phyloP scores from a whole-genome alignment of 2,888 invertebrate species.

The Plebejus argus region DNA sequence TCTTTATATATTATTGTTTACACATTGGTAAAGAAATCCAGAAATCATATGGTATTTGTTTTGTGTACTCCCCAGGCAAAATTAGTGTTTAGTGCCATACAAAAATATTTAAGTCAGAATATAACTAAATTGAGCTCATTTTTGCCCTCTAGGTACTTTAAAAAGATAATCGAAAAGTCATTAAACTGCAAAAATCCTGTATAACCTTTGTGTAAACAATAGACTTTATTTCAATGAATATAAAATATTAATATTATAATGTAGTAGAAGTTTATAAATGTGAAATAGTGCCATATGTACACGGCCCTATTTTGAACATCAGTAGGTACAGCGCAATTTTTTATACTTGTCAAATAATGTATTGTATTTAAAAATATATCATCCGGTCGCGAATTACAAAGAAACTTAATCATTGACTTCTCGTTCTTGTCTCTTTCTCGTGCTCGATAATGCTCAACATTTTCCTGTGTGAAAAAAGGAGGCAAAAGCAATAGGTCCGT shows the following conservation, averaged over 20 bases:
- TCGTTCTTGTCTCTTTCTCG: too few species aligned
- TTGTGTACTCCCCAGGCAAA: neutral
- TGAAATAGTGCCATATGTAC: conserved; percentile 70
- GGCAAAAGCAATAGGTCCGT: too few species aligned
- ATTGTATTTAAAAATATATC: neutral
- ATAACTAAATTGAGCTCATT: neutral
- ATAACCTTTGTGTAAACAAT: conserved; percentile 22
- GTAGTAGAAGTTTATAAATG: conserved; percentile 43
- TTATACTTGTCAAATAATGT: neutral
- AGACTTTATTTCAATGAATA: neutral
- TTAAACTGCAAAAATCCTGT: neutral
- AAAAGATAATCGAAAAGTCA: neutral
- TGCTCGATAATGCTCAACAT: too few species aligned
- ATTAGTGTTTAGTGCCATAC: neutral
- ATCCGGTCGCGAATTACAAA: too few species aligned
- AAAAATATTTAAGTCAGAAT: neutral
- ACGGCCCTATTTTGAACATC: conserved; percentile 15
- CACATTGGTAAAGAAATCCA: neutral
- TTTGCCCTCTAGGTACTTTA: neutral
- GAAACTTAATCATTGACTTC: too few species aligned
- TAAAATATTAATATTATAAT: conserved; percentile 31
- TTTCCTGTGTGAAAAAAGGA: too few species aligned
- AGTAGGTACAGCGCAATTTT: neutral
- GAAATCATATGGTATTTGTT: neutral
- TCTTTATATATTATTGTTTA: conserved; percentile 4